phyloP scores from a whole-genome alignment of 2,888 invertebrate species.

The Adelphocoris suturalis region DNA sequence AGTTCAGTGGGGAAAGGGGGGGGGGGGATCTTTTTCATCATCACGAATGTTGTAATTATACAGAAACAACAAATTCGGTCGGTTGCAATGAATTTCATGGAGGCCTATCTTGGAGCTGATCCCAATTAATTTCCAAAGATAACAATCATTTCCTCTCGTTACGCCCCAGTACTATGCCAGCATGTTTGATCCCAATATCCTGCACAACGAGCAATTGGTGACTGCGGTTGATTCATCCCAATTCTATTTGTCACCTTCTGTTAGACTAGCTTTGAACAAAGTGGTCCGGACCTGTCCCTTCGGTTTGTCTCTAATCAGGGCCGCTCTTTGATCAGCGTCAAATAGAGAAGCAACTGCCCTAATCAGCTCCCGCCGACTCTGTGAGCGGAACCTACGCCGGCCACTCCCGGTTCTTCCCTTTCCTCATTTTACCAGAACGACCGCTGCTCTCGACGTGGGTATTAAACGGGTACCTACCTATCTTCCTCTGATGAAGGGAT shows the following conservation, averaged over 20 bases:
- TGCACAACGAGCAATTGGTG: not conserved
- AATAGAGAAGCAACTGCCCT: conserved; percentile 51
- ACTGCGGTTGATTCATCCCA: conserved; percentile 24
- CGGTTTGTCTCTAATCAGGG: conserved; percentile 58
- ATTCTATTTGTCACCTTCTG: conserved; percentile 56
- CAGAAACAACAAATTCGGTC: no score
- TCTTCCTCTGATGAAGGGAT: no score
- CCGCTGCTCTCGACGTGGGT: not conserved
- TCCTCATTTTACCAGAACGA: not conserved
- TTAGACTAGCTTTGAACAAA: conserved; percentile 52
- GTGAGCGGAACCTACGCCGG: not conserved
- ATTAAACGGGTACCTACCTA: not conserved
- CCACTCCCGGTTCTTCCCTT: not conserved
- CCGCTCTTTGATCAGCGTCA: conserved; percentile 60
- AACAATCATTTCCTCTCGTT: no score
- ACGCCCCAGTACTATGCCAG: no score
- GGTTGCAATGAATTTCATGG: no score
- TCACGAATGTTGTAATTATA: no score
- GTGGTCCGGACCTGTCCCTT: conserved; percentile 45
- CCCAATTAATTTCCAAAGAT: no score
- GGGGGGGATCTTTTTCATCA: no score
- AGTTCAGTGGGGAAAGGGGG: no score
- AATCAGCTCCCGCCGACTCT: conserved; percentile 51
- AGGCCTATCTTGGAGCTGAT: no score
- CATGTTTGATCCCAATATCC: not conserved